A percentile compares a stretch with the other conserved stretches of the same genome.
These are phyloP conservation scores for Bradysia coprophila DNA, from an alignment of 1,140 invertebrate species.

Conservation along the genomic window DNA sequence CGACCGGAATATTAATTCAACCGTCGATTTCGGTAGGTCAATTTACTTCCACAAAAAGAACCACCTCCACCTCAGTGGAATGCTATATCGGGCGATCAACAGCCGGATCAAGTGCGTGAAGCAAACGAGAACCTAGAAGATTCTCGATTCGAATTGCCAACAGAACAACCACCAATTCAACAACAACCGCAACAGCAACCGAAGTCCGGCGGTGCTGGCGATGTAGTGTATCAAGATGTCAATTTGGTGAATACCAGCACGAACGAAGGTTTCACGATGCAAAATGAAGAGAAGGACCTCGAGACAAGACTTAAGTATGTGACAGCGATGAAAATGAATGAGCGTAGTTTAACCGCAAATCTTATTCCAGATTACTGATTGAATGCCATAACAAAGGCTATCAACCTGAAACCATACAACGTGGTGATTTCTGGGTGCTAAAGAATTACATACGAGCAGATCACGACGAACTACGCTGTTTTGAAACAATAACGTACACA, in stretches of 20 bases:
- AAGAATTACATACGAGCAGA: slow-evolving; percentile 64
- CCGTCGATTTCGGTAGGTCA: no score
- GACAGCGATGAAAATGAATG: not conserved
- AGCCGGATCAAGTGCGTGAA: not conserved
- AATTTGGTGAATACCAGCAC: not conserved
- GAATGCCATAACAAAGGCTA: slow-evolving; percentile 44
- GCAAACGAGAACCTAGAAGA: not conserved
- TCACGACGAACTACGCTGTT: slow-evolving; percentile 39
- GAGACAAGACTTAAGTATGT: slow-evolving; percentile 4
- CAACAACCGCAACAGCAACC: no score
- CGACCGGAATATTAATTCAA: no score
- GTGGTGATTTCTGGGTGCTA: slow-evolving; percentile 77
- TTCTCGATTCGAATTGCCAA: slow-evolving; percentile 2
- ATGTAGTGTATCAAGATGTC: slow-evolving; percentile 1
- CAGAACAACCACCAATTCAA: not conserved
- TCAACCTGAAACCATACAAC: slow-evolving; percentile 43
- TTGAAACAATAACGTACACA: slow-evolving; percentile 77
- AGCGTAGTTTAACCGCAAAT: not conserved
- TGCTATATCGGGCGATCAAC: slow-evolving; percentile 20
- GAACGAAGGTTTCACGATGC: not conserved
- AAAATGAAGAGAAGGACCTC: slow-evolving; percentile 2
- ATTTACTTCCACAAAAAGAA: no score
- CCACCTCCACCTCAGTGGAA: no score
- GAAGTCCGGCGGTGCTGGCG: not conserved
- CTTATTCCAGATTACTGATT: slow-evolving; percentile 17